These are phyloP conservation scores for Thamnaconus septentrionalis DNA, from an alignment of 2,113 vertebrate genomes.

Conservation along the genomic window DNA sequence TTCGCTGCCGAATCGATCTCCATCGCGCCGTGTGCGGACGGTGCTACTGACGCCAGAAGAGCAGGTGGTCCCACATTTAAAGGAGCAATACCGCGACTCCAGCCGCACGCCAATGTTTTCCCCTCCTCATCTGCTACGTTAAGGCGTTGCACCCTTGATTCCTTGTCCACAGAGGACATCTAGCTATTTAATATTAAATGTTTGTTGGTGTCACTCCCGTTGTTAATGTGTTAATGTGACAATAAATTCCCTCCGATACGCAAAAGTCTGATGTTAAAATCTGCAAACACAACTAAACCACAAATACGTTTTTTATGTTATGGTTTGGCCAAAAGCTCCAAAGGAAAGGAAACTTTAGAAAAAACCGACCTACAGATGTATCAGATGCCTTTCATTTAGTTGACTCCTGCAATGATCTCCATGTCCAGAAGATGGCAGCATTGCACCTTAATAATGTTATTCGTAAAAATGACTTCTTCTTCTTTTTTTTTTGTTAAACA, in stretches of 20 bases:
- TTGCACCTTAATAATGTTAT: neutral
- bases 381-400: too few species aligned
- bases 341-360: neutral
- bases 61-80: constrained; percentile 60
- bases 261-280: too few species aligned
- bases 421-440: constrained; percentile 53
- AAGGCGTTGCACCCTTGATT: too few species aligned
- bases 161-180: too few species aligned
- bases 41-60: constrained; percentile 46
- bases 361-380: neutral
- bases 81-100: constrained; percentile 41
- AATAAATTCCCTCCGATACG: too few species aligned
- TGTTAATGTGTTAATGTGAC: too few species aligned
- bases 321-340: too few species aligned
- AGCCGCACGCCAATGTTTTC: neutral
- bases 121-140: neutral
- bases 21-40: constrained; percentile 45
- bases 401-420: neutral
- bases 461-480: neutral
- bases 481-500: neutral
- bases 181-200: too few species aligned
- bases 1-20: constrained; percentile 47
- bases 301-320: too few species aligned
- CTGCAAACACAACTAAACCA: too few species aligned
- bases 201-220: too few species aligned